phyloP scores from a whole-genome alignment of 1,140 invertebrate genomes.

The Octopus sinensis region DNA sequence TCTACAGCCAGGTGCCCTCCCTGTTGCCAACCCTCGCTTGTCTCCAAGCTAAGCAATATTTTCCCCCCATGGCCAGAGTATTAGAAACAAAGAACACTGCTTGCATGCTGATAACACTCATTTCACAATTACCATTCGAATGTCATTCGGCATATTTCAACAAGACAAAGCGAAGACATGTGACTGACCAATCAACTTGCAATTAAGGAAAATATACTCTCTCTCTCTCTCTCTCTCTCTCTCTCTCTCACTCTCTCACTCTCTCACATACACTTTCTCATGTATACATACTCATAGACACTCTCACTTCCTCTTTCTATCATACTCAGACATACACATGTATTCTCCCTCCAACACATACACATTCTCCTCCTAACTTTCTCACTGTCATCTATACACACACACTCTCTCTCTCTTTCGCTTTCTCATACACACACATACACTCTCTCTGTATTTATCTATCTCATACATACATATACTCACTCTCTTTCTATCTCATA shows the following conservation, averaged over 20 bases:
- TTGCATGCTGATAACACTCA: too few species aligned
- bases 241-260: background rate
- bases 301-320: background rate
- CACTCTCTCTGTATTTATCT: background rate
- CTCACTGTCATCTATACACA: background rate
- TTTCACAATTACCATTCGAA: too few species aligned
- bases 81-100: too few species aligned
- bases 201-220: background rate
- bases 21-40: too few species aligned
- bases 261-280: background rate
- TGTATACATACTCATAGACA: background rate
- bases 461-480: background rate
- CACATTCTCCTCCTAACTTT: background rate
- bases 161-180: too few species aligned
- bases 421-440: background rate
- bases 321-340: background rate
- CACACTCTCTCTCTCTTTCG: background rate
- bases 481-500: background rate
- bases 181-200: too few species aligned
- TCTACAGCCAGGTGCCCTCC: too few species aligned
- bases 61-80: too few species aligned
- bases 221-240: background rate
- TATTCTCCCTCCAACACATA: background rate
- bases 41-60: too few species aligned
- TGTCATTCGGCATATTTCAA: too few species aligned